These are phyloP conservation scores for Melanchra persicariae DNA, from an alignment of 2,888 invertebrate species.

Conservation along the genomic window DNA sequence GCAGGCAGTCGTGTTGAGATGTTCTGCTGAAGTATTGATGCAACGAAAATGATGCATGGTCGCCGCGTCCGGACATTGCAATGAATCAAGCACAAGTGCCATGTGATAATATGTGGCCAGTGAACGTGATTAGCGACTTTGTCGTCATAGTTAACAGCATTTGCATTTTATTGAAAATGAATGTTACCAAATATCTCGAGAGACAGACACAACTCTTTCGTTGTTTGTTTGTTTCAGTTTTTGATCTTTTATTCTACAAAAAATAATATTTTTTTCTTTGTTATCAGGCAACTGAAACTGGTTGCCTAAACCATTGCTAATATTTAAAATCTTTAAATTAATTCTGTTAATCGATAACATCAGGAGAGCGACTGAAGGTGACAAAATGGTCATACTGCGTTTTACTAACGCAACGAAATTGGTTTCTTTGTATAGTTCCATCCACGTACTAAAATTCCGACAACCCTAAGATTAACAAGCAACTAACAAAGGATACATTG, in stretches of 20 bases:
- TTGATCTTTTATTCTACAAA: background rate
- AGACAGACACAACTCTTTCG: background rate
- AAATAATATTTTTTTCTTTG: background rate
- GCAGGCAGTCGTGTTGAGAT: background rate
- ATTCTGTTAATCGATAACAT: background rate
- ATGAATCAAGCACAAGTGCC: constrained; percentile 41
- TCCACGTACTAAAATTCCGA: constrained; percentile 68
- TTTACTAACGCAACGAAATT: constrained; percentile 39
- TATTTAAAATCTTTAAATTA: background rate
- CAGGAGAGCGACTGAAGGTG: background rate
- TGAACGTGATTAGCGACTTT: constrained; percentile 18
- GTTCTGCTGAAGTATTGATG: constrained; percentile 25
- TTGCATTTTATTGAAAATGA: constrained; percentile 3
- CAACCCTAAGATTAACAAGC: constrained; percentile 74
- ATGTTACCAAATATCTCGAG: background rate
- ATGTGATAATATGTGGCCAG: constrained; percentile 20
- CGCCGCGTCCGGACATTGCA: constrained; percentile 20
- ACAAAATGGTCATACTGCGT: background rate
- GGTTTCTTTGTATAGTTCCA: constrained; percentile 19
- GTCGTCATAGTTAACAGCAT: background rate
- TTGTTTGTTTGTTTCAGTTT: background rate
- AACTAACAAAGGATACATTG: constrained; percentile 81
- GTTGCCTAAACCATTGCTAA: background rate
- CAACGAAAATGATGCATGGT: constrained; percentile 28
- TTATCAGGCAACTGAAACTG: too few relatives aligned